Percentiles rank a stretch among this genome's conserved stretches.
Conservation (phyloP, 2,888 invertebrate species). For the Tetragnatha montana region DNA sequence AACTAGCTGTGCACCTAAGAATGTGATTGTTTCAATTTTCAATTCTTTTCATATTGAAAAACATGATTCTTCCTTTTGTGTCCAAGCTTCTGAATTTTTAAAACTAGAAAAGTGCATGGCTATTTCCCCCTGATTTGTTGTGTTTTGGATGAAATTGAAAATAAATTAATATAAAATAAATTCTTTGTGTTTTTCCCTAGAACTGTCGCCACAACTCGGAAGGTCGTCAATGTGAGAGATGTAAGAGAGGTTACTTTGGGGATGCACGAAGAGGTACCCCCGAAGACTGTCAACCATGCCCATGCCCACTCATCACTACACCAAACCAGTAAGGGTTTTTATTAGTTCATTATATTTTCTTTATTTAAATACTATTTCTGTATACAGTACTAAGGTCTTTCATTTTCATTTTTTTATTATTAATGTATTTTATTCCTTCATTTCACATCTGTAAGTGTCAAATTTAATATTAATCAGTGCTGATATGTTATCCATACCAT, state of each 20-base stretch:
- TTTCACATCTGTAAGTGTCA: too few relatives aligned
- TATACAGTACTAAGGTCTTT: too few relatives aligned
- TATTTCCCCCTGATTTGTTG: background rate
- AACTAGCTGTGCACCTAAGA: too few relatives aligned
- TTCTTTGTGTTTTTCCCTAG: slow-evolving; percentile 71
- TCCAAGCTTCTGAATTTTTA: background rate
- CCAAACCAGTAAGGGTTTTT: slow-evolving; percentile 82
- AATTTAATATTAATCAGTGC: too few relatives aligned
- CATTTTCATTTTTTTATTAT: too few relatives aligned
- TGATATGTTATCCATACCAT: too few relatives aligned
- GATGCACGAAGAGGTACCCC: slow-evolving; percentile 85
- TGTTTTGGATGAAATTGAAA: background rate
- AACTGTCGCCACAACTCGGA: slow-evolving; percentile 77
- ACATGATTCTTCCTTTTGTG: background rate
- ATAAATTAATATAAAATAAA: background rate
- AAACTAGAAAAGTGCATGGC: too few relatives aligned
- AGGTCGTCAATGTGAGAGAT: slow-evolving; percentile 76
- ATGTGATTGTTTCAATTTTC: too few relatives aligned
- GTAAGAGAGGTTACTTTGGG: slow-evolving; percentile 87
- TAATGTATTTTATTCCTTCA: too few relatives aligned
- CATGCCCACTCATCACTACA: slow-evolving; percentile 87
- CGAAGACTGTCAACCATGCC: slow-evolving; percentile 84
- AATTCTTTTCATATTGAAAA: background rate
- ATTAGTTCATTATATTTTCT: background rate
- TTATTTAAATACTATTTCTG: background rate